A percentile compares a stretch with the other conserved stretches of the same genome.
These are phyloP conservation scores for Drosophila koepferae DNA, from an alignment of 2,888 invertebrate species.

Conservation along the genomic window DNA sequence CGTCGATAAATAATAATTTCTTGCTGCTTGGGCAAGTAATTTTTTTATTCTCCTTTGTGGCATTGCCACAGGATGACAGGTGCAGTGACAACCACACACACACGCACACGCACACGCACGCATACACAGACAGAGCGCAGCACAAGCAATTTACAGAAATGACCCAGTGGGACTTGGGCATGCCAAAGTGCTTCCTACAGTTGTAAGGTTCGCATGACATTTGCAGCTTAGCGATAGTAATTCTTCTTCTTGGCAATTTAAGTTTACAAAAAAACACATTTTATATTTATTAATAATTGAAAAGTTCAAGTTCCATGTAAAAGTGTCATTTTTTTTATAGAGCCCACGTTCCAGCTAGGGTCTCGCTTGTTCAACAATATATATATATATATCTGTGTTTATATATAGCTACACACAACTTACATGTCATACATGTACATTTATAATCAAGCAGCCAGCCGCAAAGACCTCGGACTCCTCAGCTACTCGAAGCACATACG, in stretches of 20 bases:
- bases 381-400: slow-evolving; percentile 6
- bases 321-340: not conserved
- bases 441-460: slow-evolving; percentile 75
- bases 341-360: slow-evolving; percentile 39
- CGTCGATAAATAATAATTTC: slow-evolving; percentile 77
- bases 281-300: slow-evolving; percentile 24
- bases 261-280: not conserved
- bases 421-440: slow-evolving; percentile 77
- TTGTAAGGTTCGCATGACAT: slow-evolving; percentile 4
- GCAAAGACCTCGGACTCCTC: slow-evolving; percentile 41
- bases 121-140: slow-evolving; percentile 14
- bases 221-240: slow-evolving; percentile 9
- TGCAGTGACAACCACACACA: slow-evolving; percentile 74
- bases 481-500: slow-evolving; percentile 34
- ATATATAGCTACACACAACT: slow-evolving; percentile 41
- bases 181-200: slow-evolving; percentile 10
- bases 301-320: slow-evolving; percentile 6
- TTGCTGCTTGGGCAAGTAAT: slow-evolving; percentile 62
- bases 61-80: slow-evolving; percentile 73
- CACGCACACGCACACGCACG: slow-evolving; percentile 19
- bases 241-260: not conserved
- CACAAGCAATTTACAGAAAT: slow-evolving; percentile 23
- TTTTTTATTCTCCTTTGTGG: slow-evolving; percentile 29
- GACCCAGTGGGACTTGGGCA: slow-evolving; percentile 52
- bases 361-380: slow-evolving; percentile 5